These are phyloP conservation scores for Bubo blakistoni DNA, from an alignment of 2,113 vertebrate species.

Conservation along the genomic window DNA sequence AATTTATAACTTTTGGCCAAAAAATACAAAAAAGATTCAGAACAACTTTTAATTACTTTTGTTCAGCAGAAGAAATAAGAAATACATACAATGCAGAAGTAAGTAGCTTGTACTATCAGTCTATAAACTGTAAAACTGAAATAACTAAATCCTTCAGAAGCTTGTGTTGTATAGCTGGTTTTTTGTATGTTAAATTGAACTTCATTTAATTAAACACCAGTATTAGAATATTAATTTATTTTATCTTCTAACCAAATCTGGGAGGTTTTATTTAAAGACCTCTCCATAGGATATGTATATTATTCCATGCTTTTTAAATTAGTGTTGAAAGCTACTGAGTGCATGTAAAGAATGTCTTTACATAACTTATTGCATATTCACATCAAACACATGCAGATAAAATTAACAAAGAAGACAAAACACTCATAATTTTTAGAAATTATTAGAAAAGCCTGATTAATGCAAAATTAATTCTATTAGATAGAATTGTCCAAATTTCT, in stretches of 20 bases:
- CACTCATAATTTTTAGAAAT: neutral
- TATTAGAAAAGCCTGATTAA: neutral
- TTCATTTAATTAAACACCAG: neutral
- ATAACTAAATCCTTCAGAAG: neutral
- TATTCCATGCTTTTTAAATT: neutral
- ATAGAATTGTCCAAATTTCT: neutral
- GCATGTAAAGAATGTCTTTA: neutral
- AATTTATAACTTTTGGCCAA: fast-evolving
- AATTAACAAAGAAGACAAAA: neutral
- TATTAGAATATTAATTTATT: neutral
- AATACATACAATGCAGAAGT: neutral
- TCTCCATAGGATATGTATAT: neutral
- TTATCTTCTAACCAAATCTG: neutral
- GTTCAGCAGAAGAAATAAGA: neutral
- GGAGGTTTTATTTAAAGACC: fast-evolving
- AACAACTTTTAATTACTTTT: neutral
- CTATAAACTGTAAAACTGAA: neutral
- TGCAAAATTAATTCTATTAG: neutral
- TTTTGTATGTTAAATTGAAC: neutral
- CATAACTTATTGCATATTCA: neutral
- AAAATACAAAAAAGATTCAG: fast-evolving
- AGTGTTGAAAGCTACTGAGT: neutral
- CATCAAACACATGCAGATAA: neutral
- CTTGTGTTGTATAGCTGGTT: neutral
- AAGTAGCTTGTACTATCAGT: neutral